phyloP scores from a whole-genome alignment of 2,888 invertebrate genomes.

The Cacoxenus indagator region DNA sequence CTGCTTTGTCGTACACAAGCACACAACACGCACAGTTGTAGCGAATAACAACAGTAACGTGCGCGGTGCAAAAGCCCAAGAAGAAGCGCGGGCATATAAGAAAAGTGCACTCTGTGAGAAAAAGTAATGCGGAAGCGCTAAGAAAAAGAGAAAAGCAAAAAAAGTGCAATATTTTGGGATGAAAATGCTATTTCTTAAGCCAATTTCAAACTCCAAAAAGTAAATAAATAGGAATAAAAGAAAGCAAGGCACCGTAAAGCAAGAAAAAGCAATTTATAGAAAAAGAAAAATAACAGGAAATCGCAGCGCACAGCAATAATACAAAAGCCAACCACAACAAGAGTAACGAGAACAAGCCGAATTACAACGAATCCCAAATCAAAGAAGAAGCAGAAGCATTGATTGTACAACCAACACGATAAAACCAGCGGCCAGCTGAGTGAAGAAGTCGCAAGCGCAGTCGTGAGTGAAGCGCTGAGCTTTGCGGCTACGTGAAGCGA shows the following conservation, averaged over 20 bases:
- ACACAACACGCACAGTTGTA: background rate
- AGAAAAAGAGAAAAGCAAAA: background rate
- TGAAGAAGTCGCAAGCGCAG: background rate
- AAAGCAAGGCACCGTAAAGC: background rate
- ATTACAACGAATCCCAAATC: slow-evolving; percentile 30
- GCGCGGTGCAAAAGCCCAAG: background rate
- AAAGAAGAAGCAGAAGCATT: slow-evolving; percentile 19
- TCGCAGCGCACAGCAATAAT: slow-evolving; percentile 1
- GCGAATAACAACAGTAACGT: background rate
- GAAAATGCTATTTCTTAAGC: background rate
- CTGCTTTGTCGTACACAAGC: background rate
- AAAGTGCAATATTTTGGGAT: slow-evolving; percentile 16
- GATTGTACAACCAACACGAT: background rate
- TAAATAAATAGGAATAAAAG: background rate
- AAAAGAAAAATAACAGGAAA: slow-evolving; percentile 11
- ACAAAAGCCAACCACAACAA: no score
- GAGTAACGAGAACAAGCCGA: slow-evolving; percentile 10
- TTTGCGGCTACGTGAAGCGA: no score
- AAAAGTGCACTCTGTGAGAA: slow-evolving; percentile 6
- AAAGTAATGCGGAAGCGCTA: slow-evolving; percentile 10
- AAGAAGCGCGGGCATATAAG: background rate
- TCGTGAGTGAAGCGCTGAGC: no score
- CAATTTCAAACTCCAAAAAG: slow-evolving; percentile 6
- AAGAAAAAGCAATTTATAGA: background rate
- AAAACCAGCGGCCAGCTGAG: background rate